Conservation (phyloP, 2,113 vertebrate genomes). For the Vanacampus margaritifer region DNA sequence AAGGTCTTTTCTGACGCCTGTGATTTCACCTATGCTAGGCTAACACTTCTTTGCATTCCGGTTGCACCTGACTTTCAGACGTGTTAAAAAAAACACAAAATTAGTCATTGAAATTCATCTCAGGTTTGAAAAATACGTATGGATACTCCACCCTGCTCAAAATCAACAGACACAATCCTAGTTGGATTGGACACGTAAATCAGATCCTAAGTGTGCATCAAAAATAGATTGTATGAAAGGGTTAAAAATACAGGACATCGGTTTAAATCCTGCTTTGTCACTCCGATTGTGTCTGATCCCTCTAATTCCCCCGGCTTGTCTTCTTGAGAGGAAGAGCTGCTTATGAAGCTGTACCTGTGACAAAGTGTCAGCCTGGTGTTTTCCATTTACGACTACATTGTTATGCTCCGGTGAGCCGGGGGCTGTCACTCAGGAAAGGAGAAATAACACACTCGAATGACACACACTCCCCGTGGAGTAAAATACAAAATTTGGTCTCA, state of each 20-base stretch:
- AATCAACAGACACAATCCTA: too few species aligned
- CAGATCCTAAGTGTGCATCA: neutral
- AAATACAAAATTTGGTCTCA: constrained; percentile 51
- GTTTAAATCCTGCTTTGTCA: constrained; percentile 1
- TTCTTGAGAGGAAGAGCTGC: constrained; percentile 26
- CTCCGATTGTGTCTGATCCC: constrained; percentile 8
- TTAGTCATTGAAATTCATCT: too few species aligned
- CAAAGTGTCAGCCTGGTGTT: constrained; percentile 55
- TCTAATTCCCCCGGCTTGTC: constrained; percentile 15
- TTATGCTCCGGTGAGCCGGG: constrained; percentile 43
- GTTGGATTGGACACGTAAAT: too few species aligned
- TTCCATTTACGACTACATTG: constrained; percentile 55
- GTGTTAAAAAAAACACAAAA: too few species aligned
- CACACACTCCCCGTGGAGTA: constrained; percentile 55
- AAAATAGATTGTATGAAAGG: neutral
- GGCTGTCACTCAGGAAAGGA: constrained; percentile 54
- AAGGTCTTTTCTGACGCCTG: too few species aligned
- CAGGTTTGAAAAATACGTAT: too few species aligned
- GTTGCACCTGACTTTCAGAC: too few species aligned
- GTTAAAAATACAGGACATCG: constrained; percentile 1
- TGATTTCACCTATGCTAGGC: too few species aligned
- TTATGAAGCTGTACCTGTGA: constrained; percentile 56
- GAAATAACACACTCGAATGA: constrained; percentile 45
- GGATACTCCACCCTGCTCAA: too few species aligned
- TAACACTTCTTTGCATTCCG: too few species aligned